Percentiles rank a stretch among this genome's conserved stretches.
These are phyloP conservation scores for Eupeodes corollae DNA, from an alignment of 1,140 invertebrate species.

Conservation along the genomic window DNA sequence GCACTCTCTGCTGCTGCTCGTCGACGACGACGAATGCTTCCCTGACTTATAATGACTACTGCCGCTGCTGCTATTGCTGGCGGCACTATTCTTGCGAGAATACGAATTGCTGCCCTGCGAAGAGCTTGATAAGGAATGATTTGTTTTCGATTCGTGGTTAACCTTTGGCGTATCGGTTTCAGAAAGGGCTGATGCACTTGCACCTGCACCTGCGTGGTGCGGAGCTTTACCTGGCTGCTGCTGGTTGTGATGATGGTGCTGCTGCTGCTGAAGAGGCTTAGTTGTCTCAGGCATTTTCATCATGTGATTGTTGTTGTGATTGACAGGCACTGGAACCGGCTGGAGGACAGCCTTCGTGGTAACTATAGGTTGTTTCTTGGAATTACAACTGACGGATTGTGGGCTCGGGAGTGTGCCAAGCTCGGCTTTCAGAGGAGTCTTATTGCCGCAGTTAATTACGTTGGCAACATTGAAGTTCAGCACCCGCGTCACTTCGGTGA, in stretches of 20 bases:
- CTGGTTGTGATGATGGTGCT: background rate
- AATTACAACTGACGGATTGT: too few species aligned
- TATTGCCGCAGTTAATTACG: too few species aligned
- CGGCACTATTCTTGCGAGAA: background rate
- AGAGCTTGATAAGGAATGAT: background rate
- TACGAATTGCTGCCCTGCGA: background rate
- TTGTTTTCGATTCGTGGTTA: too few species aligned
- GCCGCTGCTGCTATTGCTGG: slow-evolving; percentile 3
- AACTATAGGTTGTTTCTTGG: too few species aligned
- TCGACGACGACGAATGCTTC: slow-evolving; percentile 17
- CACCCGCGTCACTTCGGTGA: too few species aligned
- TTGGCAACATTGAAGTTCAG: too few species aligned
- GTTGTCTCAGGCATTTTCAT: background rate
- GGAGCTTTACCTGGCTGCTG: background rate
- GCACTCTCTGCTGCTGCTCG: slow-evolving; percentile 40
- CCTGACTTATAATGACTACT: slow-evolving; percentile 19
- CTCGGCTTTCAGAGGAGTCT: too few species aligned
- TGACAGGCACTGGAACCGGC: background rate
- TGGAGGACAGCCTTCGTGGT: background rate
- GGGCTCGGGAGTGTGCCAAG: too few species aligned
- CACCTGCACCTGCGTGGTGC: too few species aligned
- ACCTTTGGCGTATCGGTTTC: background rate
- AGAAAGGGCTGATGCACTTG: background rate
- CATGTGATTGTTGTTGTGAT: background rate
- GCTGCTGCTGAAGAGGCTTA: background rate